Base-by-base conservation (phyloP, 2,797 vertebrate species). In the Malacoctenus gilli region DNA sequence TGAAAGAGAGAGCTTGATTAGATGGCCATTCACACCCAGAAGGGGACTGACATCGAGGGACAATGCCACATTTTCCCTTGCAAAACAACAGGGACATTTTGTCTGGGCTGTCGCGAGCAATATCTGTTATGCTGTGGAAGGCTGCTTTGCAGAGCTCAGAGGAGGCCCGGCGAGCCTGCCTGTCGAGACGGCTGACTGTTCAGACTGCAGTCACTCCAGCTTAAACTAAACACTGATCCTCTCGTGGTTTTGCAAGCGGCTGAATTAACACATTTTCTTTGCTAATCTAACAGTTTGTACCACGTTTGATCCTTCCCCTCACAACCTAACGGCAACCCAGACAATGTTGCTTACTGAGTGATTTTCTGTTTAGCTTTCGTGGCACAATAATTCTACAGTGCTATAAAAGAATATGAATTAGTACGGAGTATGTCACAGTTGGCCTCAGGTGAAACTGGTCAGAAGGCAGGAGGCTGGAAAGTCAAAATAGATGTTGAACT, bases 1-100 rank as follows among this genome's bases (percentile, higher is more conserved):
- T 88, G 89, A 90, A 89, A 91, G 88, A 86, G 82, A 83, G 74
- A 75, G 85, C 89, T 92, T 93, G 92, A 94, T 94, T 92, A 92
- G 91, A 89, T 80, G 87, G 86, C 85, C 87, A 87, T 90, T 90
- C 86, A 85, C 81, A 84, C 89, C 90, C 92, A 92, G 90, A 93
- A 92, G 91, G 91, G 92, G 85, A 89, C 91, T 78, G 84, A 65
- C 62, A 82, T 61, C 82, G 74, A 85, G 84, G 87, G 85, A 91
- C 89, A 93, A 92, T 90, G 84, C 75, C 49, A 68, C 77, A 68
- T 81, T 87, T 87, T 88, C 68, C 75, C 38, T 85, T 87, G 69
- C 86, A 87, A 87, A 89, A 90, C 87, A 87, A 86, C 84, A 79
- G 79, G 71, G 83, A 77, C 88, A 78, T 89, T 91, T 87, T 90